Conservation (phyloP, 2,113 vertebrate species). For the Lasiurus cinereus region DNA sequence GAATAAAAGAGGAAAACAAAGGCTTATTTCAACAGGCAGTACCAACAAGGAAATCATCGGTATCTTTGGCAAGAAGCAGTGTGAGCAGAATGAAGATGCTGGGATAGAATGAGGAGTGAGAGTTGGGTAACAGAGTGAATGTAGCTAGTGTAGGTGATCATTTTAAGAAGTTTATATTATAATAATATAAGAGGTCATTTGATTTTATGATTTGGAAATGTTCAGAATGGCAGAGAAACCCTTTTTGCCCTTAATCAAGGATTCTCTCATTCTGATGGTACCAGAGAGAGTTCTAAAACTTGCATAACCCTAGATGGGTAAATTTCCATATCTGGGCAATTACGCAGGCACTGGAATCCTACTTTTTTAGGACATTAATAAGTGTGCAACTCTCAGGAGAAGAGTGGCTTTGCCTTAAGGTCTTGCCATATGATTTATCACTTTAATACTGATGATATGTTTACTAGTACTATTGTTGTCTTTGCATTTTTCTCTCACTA, state of each 20-base stretch:
- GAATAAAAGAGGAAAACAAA: not conserved
- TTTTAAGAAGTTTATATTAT: slow-evolving; percentile 24
- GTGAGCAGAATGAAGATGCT: not conserved
- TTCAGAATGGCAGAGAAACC: slow-evolving; percentile 3
- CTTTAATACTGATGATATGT: not conserved
- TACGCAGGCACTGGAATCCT: not conserved
- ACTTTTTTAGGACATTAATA: not conserved
- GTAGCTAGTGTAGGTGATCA: not conserved
- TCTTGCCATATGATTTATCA: not conserved
- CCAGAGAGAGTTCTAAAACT: not conserved
- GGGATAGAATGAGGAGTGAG: not conserved
- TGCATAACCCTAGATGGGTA: not conserved
- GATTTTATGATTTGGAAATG: slow-evolving; percentile 25
- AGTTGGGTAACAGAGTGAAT: not conserved
- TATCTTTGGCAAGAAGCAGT: not conserved
- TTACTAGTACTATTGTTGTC: not conserved
- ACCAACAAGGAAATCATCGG: not conserved
- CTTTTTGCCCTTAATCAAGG: not conserved
- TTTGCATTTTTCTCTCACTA: not conserved
- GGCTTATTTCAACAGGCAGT: not conserved
- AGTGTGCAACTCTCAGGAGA: not conserved
- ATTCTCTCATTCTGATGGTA: slow-evolving; percentile 31
- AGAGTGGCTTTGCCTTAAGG: not conserved
- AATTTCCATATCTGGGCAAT: slow-evolving; percentile 7
- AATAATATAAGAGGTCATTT: not conserved